phyloP scores from a whole-genome alignment of 2,888 invertebrate genomes.

The Hylaea fasciaria region DNA sequence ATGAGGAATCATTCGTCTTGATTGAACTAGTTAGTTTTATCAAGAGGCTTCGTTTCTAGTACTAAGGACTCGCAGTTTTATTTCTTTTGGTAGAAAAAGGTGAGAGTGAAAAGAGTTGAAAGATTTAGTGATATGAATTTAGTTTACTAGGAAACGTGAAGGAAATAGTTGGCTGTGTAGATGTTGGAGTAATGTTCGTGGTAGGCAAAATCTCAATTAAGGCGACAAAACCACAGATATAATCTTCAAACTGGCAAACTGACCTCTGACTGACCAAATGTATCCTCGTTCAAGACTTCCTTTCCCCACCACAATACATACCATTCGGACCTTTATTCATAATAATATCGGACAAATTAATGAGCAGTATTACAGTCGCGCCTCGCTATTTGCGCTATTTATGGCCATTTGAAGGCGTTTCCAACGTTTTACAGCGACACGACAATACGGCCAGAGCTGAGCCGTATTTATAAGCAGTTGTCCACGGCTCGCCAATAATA shows the following conservation, averaged over 20 bases:
- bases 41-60: neutral
- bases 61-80: too few relatives aligned
- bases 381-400: slow-evolving; percentile 43
- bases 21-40: neutral
- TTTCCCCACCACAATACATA: neutral
- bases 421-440: slow-evolving; percentile 54
- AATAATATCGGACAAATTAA: slow-evolving; percentile 52
- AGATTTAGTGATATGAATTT: too few relatives aligned
- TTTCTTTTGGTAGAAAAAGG: too few relatives aligned
- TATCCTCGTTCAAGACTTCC: too few relatives aligned
- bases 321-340: neutral
- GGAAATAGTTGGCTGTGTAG: too few relatives aligned
- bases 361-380: slow-evolving; percentile 49
- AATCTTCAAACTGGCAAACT: too few relatives aligned
- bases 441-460: slow-evolving; percentile 57
- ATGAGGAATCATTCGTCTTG: slow-evolving; percentile 5
- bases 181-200: too few relatives aligned
- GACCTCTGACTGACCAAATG: too few relatives aligned
- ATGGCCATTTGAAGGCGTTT: slow-evolving; percentile 41
- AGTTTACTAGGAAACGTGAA: too few relatives aligned
- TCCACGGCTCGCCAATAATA: slow-evolving; percentile 56
- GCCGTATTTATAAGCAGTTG: slow-evolving; percentile 64
- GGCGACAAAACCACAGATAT: too few relatives aligned
- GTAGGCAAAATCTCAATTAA: too few relatives aligned
- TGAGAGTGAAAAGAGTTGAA: too few relatives aligned